Evolutionary conservation across 2,113 vertebrate species (phyloP).

Genomic region (Pantherophis guttatus): DNA sequence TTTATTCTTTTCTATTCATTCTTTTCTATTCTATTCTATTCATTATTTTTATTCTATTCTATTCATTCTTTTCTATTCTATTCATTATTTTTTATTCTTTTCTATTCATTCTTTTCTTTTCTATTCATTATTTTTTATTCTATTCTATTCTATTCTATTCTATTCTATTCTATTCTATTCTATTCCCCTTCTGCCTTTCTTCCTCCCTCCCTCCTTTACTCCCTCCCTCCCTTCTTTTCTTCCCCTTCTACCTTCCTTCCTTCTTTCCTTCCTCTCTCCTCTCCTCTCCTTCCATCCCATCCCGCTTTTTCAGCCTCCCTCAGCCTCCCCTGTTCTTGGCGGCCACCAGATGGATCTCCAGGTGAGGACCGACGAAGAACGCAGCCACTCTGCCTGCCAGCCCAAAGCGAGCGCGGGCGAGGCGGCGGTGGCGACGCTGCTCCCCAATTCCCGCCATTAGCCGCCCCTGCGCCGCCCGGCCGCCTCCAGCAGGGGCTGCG

Average conservation of each 20-base stretch:
- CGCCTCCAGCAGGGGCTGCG: not conserved
- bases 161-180: no score
- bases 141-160: no score
- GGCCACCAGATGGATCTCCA: not conserved
- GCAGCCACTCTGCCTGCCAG: not conserved
- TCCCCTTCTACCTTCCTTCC: not conserved
- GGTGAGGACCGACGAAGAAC: not conserved
- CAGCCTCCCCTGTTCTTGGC: not conserved
- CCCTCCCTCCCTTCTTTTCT: not conserved
- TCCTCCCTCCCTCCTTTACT: no score
- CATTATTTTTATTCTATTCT: no score
- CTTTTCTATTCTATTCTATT: no score
- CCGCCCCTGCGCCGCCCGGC: not conserved
- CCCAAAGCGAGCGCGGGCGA: not conserved
- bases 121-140: no score
- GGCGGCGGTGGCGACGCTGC: fast-evolving
- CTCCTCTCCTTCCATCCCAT: not conserved
- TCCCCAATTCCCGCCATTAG: not conserved
- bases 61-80: no score
- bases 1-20: no score
- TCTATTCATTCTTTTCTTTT: no score
- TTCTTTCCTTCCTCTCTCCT: not conserved
- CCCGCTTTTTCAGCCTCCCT: not conserved
- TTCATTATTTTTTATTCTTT: no score
- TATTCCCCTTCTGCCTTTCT: no score